Percentiles rank a stretch among this genome's conserved stretches.
phyloP scores from a whole-genome alignment of 2,888 invertebrate genomes.

The Conistra vaccinii region DNA sequence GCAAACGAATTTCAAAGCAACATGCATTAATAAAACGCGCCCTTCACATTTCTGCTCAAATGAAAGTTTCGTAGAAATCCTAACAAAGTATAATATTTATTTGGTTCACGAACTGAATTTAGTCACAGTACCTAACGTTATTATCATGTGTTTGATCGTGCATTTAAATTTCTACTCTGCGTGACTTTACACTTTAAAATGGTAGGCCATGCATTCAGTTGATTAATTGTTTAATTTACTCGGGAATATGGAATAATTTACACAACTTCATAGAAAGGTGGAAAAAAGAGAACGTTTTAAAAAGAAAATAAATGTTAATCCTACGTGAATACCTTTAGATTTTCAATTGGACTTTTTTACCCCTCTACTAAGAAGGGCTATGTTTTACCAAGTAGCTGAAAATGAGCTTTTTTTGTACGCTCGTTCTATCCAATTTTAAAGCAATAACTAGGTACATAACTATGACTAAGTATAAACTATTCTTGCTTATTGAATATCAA shows the following conservation, averaged over 20 bases:
- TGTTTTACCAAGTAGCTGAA: conserved; percentile 19
- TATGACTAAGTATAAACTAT: not conserved
- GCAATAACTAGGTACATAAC: not conserved
- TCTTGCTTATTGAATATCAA: conserved; percentile 16
- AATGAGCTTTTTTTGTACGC: not conserved
- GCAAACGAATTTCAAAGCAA: conserved; percentile 28
- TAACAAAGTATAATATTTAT: conserved; percentile 36
- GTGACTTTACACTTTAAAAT: conserved; percentile 74
- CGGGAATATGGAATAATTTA: conserved; percentile 63
- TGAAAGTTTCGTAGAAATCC: conserved; percentile 37
- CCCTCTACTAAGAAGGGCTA: not conserved
- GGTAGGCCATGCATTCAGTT: conserved; percentile 73
- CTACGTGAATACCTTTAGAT: not conserved
- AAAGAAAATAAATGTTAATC: conserved; percentile 22
- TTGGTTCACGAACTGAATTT: conserved; percentile 50
- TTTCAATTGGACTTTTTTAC: conserved; percentile 28
- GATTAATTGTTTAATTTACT: conserved; percentile 85
- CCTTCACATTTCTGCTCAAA: conserved; percentile 3
- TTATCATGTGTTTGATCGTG: conserved; percentile 67
- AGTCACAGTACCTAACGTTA: conserved; percentile 49
- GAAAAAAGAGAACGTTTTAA: conserved; percentile 15
- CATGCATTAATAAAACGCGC: conserved; percentile 24
- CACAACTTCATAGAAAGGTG: conserved; percentile 35
- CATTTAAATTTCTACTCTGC: conserved; percentile 71
- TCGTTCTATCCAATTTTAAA: not conserved